phyloP scores from a whole-genome alignment of 2,113 vertebrate species.

The Aptenodytes patagonicus region DNA sequence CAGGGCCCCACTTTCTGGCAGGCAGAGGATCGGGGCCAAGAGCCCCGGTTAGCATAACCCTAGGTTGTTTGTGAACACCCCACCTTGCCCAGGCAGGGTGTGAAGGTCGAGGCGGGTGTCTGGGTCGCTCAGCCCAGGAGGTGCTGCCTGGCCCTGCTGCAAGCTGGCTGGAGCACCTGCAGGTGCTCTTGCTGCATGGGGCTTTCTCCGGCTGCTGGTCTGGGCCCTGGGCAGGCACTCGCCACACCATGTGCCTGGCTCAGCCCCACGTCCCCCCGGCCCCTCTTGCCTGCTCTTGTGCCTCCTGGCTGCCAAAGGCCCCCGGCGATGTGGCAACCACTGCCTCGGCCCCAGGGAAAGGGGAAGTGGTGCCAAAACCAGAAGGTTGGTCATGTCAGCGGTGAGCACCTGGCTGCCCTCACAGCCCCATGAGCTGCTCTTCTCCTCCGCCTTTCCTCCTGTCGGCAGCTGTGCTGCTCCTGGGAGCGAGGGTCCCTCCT shows the following conservation, averaged over 20 bases:
- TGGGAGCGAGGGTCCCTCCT: fast-evolving
- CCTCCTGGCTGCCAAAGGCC: not conserved
- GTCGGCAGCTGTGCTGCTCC: not conserved
- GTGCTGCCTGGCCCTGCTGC: not conserved
- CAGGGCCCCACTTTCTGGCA: fast-evolving
- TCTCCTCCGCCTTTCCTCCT: not conserved
- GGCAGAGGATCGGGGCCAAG: fast-evolving
- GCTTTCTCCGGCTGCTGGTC: not conserved
- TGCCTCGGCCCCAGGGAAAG: not conserved
- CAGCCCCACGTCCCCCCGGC: fast-evolving
- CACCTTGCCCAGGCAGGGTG: fast-evolving
- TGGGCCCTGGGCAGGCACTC: fast-evolving
- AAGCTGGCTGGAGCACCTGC: fast-evolving
- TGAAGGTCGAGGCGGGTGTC: fast-evolving
- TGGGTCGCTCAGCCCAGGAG: fast-evolving
- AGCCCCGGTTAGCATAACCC: fast-evolving
- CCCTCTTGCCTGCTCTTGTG: not conserved
- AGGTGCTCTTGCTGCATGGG: fast-evolving
- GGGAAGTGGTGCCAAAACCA: not conserved
- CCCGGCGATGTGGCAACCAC: not conserved
- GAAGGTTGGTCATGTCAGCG: not conserved
- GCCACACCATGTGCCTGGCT: fast-evolving
- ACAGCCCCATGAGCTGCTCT: not conserved
- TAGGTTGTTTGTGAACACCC: not conserved
- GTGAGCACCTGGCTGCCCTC: not conserved